Base-by-base conservation (phyloP, 2,888 invertebrate species). In the Dynastes tityus region DNA sequence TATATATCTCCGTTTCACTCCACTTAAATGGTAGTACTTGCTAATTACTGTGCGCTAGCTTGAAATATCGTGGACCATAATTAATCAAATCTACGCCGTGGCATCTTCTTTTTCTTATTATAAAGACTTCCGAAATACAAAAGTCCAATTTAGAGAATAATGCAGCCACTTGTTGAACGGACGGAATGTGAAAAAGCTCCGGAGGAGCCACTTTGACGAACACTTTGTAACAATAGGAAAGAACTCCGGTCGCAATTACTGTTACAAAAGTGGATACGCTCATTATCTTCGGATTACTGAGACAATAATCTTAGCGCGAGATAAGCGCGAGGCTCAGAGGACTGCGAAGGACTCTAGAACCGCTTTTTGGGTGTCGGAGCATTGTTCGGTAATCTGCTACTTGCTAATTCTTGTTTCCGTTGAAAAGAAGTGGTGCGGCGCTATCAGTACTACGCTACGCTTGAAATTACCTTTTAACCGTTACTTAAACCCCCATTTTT, bases 211-310 rank as follows among this genome's bases (percentile, higher is more conserved):
- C 82, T 83, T 84, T 83, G 82, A 82, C 80, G 83, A 82, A 81
- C 83, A 81, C 78, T 81, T 81, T 82, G 78, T 82, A 82, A 84
- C 83, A 84, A 83, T 83, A 78, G 82, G 80, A 73, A 73, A 74
- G 80, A 79, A 80, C 80, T 81, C 81, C 82, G 82, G 82, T 82
- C 81, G 81, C 82, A 83, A 84, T 82, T 83, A 84, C 83, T 82
- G 82, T 81, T 77, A 80, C 80, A 81, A 82, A 82, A 81, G 80
- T 81, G 83, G 81, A 81, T 81, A 81, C 80, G 79, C 84, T 84
- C 85, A 85, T 85, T 85, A 85, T 84, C 83, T 84, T 81, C 81
- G 83, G 84, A 85, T 85, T 84, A 84, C 83, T 80, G 82, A 84
- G 85, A 84, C 83, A 84, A 74, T 74, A 74, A 84, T 84, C 80